Base-by-base conservation (phyloP, 2,888 invertebrate species). In the Lysandra bellargus region DNA sequence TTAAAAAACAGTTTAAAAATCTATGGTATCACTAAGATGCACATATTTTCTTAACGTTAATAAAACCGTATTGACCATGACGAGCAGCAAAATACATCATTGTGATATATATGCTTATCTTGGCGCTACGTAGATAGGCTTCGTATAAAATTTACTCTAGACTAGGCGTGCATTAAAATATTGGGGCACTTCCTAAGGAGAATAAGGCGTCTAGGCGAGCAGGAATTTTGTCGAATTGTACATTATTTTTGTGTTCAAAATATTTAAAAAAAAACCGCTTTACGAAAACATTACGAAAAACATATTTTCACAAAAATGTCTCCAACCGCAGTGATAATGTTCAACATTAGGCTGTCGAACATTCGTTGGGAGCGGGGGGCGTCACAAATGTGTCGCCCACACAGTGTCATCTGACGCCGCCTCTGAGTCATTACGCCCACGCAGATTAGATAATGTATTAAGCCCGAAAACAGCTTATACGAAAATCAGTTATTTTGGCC, bases 331-430 rank as follows among this genome's bases (percentile, higher is more conserved):
- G 33, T 37, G 17, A 69, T 69, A 33, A 69, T 33, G 33, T 37
- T 69, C 12, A 69, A 69, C 69, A 69, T 69, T 69, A 69, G 33
- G 69, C 33, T 69, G 69, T 69, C 69, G 69, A 69, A 33, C 69
- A 69, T 33, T 69, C 33, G 64, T 60, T 7, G 30, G 2, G 12
- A 64, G 64, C 69, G 69, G 33, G 4, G 69, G 69, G 69, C 69
- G 33, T 33, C 69, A 33, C 33, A 69, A 69, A 69, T 37, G 69
- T 69, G 69, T 69, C 69, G 69, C 69, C 69, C 69, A 69, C 69
- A 69, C 69, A 33, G 33, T 37, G 12, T 1, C 33, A 37, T 3
- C 33, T 69, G 17, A 17, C 69, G 33, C 33, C 69, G 69, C 69
- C 69, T 37, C 69, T 69, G 69, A 69, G 17, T 33, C 37, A 33